A percentile compares a stretch with the other conserved stretches of the same genome.
Conservation (phyloP, 92 coral and sea anemone species). For the Scolanthus callimorphus region DNA sequence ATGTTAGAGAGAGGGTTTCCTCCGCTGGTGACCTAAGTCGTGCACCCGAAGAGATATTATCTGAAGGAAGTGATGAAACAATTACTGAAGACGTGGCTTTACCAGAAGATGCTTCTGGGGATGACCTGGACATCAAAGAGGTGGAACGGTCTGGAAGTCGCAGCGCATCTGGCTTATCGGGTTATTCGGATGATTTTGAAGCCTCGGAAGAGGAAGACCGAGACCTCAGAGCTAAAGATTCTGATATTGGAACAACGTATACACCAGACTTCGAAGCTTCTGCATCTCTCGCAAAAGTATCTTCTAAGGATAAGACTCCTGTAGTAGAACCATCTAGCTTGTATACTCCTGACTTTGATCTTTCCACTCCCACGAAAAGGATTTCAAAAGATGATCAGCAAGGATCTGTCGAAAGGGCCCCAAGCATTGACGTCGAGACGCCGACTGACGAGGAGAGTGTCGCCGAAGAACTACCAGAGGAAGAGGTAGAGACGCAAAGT, state of each 20-base stretch:
- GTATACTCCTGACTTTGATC: conserved; percentile 28
- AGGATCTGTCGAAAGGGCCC: conserved; percentile 1
- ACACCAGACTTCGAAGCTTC: conserved; percentile 54
- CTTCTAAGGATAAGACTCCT: conserved; percentile 3
- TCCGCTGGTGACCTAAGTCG: neutral
- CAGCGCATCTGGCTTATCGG: neutral
- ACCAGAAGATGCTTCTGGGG: neutral
- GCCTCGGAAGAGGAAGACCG: conserved; percentile 2
- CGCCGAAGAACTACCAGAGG: conserved; percentile 59
- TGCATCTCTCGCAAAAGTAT: conserved; percentile 10
- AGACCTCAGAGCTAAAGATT: too few species aligned
- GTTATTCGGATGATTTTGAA: conserved; percentile 17
- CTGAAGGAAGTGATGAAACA: neutral
- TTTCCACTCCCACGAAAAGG: neutral
- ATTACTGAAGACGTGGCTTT: neutral
- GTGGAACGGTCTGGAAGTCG: conserved; percentile 16
- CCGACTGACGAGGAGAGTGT: conserved; percentile 45
- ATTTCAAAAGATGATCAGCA: neutral
- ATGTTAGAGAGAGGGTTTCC: neutral
- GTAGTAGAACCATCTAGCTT: conserved; percentile 1
- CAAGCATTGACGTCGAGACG: neutral
- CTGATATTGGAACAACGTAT: conserved; percentile 8
- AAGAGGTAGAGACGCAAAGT: conserved; percentile 18
- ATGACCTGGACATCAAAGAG: too few species aligned
- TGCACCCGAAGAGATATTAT: neutral